phyloP scores from a whole-genome alignment of 92 coral and sea anemone genomes.

The Epizoanthus ramosus region DNA sequence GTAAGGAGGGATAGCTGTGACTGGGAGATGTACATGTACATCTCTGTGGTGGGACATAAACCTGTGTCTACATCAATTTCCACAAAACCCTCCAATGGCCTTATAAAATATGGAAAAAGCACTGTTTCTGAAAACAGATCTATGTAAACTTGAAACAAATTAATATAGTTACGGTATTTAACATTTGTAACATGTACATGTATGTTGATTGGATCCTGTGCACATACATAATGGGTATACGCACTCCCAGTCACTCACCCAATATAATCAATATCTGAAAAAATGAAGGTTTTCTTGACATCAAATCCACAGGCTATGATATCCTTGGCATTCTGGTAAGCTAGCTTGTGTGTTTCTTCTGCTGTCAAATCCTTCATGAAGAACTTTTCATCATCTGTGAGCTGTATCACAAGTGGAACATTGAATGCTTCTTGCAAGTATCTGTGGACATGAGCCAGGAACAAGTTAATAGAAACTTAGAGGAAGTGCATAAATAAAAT shows the following conservation, averaged over 20 bases:
- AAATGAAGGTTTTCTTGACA: slow-evolving; percentile 90
- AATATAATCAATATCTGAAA: slow-evolving; percentile 95
- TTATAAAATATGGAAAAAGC: too few species aligned
- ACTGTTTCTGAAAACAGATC: too few species aligned
- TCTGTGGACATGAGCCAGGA: slow-evolving; percentile 41
- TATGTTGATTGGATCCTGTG: too few species aligned
- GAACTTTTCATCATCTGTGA: slow-evolving; percentile 98
- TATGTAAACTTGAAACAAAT: too few species aligned
- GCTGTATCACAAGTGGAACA: slow-evolving; percentile 94
- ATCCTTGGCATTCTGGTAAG: slow-evolving; percentile 96
- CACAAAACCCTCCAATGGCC: too few species aligned
- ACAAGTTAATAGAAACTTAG: not conserved
- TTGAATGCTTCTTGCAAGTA: slow-evolving; percentile 96
- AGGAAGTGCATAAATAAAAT: too few species aligned
- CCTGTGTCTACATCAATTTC: too few species aligned
- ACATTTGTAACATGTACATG: too few species aligned
- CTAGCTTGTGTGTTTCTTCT: slow-evolving; percentile 93
- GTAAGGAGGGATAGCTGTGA: too few species aligned
- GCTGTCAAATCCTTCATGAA: slow-evolving; percentile 83
- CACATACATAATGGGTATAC: not conserved
- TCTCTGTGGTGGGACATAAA: too few species aligned
- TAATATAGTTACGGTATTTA: too few species aligned
- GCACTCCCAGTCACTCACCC: slow-evolving; percentile 57
- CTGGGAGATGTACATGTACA: too few species aligned
- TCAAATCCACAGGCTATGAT: slow-evolving; percentile 98